Percentiles rank a stretch among this genome's conserved stretches.
phyloP scores from a whole-genome alignment of 2,888 invertebrate species.

The Hemithea aestivaria region DNA sequence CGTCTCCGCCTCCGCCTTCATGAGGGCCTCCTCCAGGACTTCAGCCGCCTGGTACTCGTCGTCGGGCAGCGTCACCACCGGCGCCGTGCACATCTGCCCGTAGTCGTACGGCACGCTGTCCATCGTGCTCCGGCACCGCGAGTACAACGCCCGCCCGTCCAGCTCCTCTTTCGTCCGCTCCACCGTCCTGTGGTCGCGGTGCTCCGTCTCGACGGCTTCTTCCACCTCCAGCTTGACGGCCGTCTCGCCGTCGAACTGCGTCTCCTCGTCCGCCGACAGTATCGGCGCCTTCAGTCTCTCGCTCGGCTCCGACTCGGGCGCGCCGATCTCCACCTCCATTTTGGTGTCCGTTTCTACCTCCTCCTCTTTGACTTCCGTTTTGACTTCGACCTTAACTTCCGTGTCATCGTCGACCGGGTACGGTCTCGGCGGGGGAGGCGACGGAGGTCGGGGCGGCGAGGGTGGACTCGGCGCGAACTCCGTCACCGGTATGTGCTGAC shows the following conservation, averaged over 20 bases:
- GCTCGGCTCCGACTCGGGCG: conserved; percentile 47
- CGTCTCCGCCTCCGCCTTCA: conserved; percentile 14
- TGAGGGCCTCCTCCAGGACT: conserved; percentile 26
- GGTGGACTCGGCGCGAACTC: conserved; percentile 65
- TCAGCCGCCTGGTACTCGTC: conserved; percentile 24
- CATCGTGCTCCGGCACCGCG: conserved; percentile 35
- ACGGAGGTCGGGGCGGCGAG: conserved; percentile 51
- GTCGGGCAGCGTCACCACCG: conserved; percentile 38
- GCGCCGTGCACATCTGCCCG: conserved; percentile 43
- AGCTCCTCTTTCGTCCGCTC: conserved; percentile 61
- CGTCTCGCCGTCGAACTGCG: conserved; percentile 27
- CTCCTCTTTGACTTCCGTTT: conserved; percentile 2
- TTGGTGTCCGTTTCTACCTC: conserved; percentile 29
- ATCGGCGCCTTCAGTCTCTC: conserved; percentile 60
- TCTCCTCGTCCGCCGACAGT: conserved; percentile 46
- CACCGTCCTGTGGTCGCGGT: conserved; percentile 59
- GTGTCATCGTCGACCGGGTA: conserved; percentile 44
- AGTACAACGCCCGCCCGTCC: conserved; percentile 48
- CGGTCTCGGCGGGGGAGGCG: conserved; percentile 54
- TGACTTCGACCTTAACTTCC: neutral
- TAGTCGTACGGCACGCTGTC: conserved; percentile 46
- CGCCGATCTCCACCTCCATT: conserved; percentile 28
- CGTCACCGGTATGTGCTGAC: conserved; percentile 54
- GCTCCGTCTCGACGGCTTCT: conserved; percentile 35
- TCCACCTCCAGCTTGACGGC: conserved; percentile 24